Evolutionary conservation across 1,140 invertebrate species (phyloP).

Genomic region (Zophobas morio): DNA sequence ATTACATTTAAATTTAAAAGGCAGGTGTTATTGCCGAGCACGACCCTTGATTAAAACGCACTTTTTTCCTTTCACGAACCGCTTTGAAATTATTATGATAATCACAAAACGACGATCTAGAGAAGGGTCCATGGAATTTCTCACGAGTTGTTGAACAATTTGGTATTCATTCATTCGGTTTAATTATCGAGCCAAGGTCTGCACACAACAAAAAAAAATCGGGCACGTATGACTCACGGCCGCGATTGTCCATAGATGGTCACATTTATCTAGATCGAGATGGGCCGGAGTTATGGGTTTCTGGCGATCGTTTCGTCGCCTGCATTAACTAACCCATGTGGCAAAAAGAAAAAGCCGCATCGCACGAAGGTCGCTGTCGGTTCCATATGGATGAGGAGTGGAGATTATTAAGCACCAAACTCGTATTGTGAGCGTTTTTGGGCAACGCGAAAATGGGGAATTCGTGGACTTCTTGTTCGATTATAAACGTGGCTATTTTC

Average conservation of each 20-base stretch:
- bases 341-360: conserved; percentile 25
- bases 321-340: conserved; percentile 1
- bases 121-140: conserved; percentile 21
- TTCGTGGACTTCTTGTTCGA: not conserved
- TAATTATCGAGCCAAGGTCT: conserved; percentile 50
- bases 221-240: conserved; percentile 33
- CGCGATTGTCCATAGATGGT: conserved; percentile 4
- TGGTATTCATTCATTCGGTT: conserved; percentile 49
- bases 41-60: no score
- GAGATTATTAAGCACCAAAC: not conserved
- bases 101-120: conserved; percentile 18
- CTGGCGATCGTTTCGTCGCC: not conserved
- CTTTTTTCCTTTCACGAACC: no score
- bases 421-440: not conserved
- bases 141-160: conserved; percentile 37
- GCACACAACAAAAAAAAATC: conserved; percentile 9
- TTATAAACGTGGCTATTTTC: not conserved
- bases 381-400: conserved; percentile 27
- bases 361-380: conserved; percentile 6
- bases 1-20: conserved; percentile 17
- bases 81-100: not conserved
- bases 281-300: not conserved
- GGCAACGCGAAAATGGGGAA: not conserved
- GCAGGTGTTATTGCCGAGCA: not conserved
- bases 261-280: not conserved